Conservation (phyloP, 2,888 invertebrate genomes). For the Brachyopa scutellaris region DNA sequence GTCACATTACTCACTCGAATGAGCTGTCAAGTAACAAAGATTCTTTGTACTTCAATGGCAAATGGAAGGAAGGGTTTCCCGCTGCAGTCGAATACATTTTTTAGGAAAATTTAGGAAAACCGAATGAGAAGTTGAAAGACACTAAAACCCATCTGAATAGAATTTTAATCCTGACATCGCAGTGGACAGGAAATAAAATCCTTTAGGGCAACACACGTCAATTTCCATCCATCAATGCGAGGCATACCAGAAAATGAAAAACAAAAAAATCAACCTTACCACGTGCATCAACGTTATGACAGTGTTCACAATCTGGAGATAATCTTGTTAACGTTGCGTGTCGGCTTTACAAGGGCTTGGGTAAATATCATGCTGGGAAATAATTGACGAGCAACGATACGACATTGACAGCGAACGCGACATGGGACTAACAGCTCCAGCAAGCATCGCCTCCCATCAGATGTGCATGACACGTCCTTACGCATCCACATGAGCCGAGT, state of each 20-base stretch:
- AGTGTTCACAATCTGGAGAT: conserved; percentile 54
- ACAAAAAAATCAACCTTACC: conserved; percentile 6
- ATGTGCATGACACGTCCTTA: conserved; percentile 40
- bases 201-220: not conserved
- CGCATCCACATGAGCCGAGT: conserved; percentile 17
- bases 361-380: conserved; percentile 42
- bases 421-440: conserved; percentile 22
- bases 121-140: conserved; percentile 12
- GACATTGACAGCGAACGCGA: conserved; percentile 30
- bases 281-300: conserved; percentile 36
- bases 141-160: not conserved
- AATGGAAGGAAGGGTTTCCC: not conserved
- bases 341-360: conserved; percentile 22
- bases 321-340: conserved; percentile 58
- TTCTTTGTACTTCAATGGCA: not conserved
- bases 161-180: not conserved
- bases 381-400: conserved; percentile 59
- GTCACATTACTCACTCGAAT: conserved; percentile 62
- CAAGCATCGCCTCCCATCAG: conserved; percentile 15
- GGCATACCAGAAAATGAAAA: not conserved
- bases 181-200: conserved; percentile 9
- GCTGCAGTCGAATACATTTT: no score
- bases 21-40: conserved; percentile 39
- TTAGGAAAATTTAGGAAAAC: no score
- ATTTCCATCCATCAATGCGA: not conserved